Percentiles rank a stretch among this genome's conserved stretches.
These are phyloP conservation scores for Sturnus vulgaris DNA, from an alignment of 2,113 vertebrate species.

Conservation along the genomic window DNA sequence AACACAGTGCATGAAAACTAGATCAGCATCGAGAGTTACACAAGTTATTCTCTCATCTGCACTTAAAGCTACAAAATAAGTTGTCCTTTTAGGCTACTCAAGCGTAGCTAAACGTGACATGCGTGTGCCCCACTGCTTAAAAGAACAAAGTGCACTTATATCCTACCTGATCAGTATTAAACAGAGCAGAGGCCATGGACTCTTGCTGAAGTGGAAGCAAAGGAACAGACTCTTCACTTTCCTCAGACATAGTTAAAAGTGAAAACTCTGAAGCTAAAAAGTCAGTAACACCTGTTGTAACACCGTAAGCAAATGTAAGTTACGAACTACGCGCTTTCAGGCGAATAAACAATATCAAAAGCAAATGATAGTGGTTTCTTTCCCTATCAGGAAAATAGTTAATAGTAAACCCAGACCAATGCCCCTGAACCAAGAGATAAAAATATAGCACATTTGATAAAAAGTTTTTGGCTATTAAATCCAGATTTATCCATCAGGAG, in stretches of 20 bases:
- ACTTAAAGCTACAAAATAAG: not conserved
- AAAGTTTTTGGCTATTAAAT: not conserved
- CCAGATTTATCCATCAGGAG: not conserved
- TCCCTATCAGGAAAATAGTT: constrained; percentile 22
- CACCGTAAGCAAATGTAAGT: constrained; percentile 54
- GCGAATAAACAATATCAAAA: constrained; percentile 47
- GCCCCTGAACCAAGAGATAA: not conserved
- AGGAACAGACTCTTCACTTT: constrained; percentile 64
- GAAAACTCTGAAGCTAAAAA: constrained; percentile 58
- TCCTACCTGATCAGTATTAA: constrained; percentile 58
- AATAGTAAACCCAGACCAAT: constrained; percentile 47
- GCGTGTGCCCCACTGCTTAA: constrained; percentile 15
- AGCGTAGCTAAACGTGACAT: not conserved
- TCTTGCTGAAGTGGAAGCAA: constrained; percentile 66
- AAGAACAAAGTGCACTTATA: constrained; percentile 51
- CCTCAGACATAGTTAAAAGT: constrained; percentile 62
- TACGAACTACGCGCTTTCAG: constrained; percentile 32
- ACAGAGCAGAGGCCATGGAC: constrained; percentile 48
- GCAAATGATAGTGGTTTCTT: not conserved
- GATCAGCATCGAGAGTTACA: not conserved
- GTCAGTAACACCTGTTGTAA: constrained; percentile 59
- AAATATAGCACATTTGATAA: not conserved
- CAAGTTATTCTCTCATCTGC: not conserved
- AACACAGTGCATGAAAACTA: not conserved
- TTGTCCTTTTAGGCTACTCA: not conserved